A percentile compares a stretch with the other conserved stretches of the same genome.
Evolutionary conservation across 30 jellyfish, hydroid and myxozoan species (phyloP).

Genomic region (Chrysaora quinquecirrha): DNA sequence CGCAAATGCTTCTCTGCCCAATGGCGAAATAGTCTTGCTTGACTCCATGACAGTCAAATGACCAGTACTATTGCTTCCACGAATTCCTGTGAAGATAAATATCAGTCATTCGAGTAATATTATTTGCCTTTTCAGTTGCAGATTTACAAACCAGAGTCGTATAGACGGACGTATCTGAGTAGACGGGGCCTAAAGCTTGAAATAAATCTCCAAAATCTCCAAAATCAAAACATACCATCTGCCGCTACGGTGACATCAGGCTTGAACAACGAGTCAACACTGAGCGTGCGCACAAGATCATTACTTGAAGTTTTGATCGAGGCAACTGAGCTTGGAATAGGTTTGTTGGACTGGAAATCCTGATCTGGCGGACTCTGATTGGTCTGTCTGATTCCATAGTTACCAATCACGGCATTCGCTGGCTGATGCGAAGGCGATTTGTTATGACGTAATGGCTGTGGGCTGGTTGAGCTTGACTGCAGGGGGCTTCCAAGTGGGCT

Average conservation of each 20-base stretch:
- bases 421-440: constrained; percentile 35
- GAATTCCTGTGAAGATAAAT: constrained; percentile 17
- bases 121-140: neutral
- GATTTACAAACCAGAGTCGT: neutral
- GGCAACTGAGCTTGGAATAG: constrained; percentile 22
- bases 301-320: constrained; percentile 17
- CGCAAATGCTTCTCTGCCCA: constrained; percentile 29
- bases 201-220: too few relatives aligned
- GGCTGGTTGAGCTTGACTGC: constrained; percentile 58
- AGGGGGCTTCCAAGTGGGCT: constrained; percentile 69
- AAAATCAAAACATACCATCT: constrained; percentile 47
- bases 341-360: constrained; percentile 39
- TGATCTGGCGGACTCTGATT: neutral
- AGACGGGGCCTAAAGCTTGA: too few relatives aligned
- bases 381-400: constrained; percentile 2
- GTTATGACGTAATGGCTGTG: constrained; percentile 39
- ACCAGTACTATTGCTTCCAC: constrained; percentile 72
- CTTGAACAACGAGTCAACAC: constrained; percentile 72
- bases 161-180: too few relatives aligned
- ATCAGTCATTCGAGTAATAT: too few relatives aligned
- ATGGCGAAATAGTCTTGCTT: constrained; percentile 26
- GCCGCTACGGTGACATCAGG: constrained; percentile 18
- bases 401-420: constrained; percentile 12
- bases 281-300: constrained; percentile 67
- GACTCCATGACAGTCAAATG: constrained; percentile 19